Base-by-base conservation (phyloP, 1,140 invertebrate genomes). In the Ooceraea biroi region DNA sequence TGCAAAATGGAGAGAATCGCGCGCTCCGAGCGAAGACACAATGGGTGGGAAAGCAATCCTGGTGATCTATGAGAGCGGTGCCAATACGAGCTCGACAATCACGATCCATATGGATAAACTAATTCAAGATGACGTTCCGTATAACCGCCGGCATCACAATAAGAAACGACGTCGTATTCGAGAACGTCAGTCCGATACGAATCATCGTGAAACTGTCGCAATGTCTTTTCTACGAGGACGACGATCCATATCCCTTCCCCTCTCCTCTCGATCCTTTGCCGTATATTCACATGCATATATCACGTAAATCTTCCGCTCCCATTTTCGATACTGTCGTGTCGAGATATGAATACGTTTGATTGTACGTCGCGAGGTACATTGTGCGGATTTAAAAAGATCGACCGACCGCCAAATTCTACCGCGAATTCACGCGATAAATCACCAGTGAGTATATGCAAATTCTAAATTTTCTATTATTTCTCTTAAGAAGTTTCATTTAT, bases 71-170 rank as follows among this genome's bases (percentile, higher is more conserved):
- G 85, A 82, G 82, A 78, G 7, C 58, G 57, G 19, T 41, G 22
- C 3, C 78, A 5, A 55, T 36, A 44, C 19, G 25, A n/a, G 41
- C 48, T 14, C 58, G 41, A 84, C 80, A 44, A 86, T 89, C 87
- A 68, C 87, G 30, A 87, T 85, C 72, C 85, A 87, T 90, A 90
- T 89, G 85, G 85, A 89, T 89, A 90, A 90, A 84, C 83, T 89
- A 89, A 89, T 90, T 90, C 78, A 84, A 87, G 85, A 85, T 61
- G 68, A 19, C 36, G 74, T 72, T 71, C 61, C 57, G 46, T 83
- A 78, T 27, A 77, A 57, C 58, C 60, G 68, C 55, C 60, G 48
- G 58, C 48, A 44, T 85, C 25, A 63, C 82, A 84, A 86, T 86
- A 63, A 61, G 71, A 55, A 72, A 88, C 57, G 69, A 71, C 78